Evolutionary conservation across 1,140 invertebrate genomes (phyloP), one percentile per base, ranked within the genome.

Genomic region (Ctenoplectra terminalis): DNA sequence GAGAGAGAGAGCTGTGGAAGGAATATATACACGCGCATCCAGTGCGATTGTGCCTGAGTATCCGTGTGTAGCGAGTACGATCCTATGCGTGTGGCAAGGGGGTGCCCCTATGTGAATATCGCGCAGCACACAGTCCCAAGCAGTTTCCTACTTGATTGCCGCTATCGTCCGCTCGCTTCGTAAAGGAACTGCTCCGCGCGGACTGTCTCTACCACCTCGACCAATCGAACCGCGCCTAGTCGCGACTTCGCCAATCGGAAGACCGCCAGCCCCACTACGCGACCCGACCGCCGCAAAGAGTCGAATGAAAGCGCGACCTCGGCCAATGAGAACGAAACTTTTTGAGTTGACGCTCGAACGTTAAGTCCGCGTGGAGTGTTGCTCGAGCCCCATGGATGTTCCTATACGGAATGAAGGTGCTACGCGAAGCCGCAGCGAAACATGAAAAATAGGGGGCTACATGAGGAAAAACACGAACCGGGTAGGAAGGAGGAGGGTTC

Each of bases 111-210:
- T 91, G 92, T 92, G 93, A 93, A 93, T 94, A 94, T 92, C 92
- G 88, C 90, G 87, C 92, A 89, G 91, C 92, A 93, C 91, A 93
- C 92, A 94, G 91, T 92, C 92, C 93, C 92, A 92, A 94, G 92
- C 92, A 94, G 92, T 93, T 94, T 94, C 92, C 93, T 93, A 93
- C 92, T 94, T 94, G 93, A 93, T 94, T 93, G 93, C 93, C 92
- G 92, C 92, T 93, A 93, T 93, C 93, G 93, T 92, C 90, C 91
- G 89, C 89, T 86, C 88, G 84, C 80, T 86, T 85, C 84, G 90
- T 86, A 90, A 90, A 90, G 85, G 84, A 85, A 91, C 83, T 63
- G 54, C 64, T 94, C 92, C 93, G 82, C 92, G 91, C 91, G 93
- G 92, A 93, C 75, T 58, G 26, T 37, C 26, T 13, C n/a, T 58